Base-by-base conservation (phyloP, 2,888 invertebrate genomes). In the Dicroscelio sp. region DNA sequence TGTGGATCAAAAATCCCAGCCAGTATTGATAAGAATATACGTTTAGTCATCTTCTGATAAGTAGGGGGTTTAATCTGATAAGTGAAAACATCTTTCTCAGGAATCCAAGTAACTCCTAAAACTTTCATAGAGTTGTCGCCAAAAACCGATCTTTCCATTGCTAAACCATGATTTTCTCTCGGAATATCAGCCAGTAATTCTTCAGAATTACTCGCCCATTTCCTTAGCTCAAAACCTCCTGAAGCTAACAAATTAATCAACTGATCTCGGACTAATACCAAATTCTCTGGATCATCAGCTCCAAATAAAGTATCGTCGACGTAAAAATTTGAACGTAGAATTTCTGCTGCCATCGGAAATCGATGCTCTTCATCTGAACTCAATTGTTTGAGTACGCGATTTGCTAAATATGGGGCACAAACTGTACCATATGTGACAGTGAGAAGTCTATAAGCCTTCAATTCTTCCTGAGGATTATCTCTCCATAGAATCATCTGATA, bases 291-390 rank as follows among this genome's bases (percentile, higher is more conserved):
- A 30, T 30, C n/a, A 43, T 73, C 52, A 5, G 73, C 73, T 5
- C 73, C 52, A 20, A 73, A 73, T 25, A 73, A 43, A 3, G 52
- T 20, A n/a, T 73, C 73, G 52, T 73, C 73, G 12, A 73, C 73
- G 31, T 73, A 73, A 20, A 30, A 52, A 0, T 20, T 14, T 27
- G 30, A 14, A 27, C 20, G 17, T 3, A 73, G 31, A 4, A 20
- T 23, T 27, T 48, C 6, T 6, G 20, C 27, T 6, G 73, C 73
- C 2, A 73, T 10, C 20, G 73, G 73, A 30, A 14, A 73, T 30
- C 30, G n/a, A 12, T 12, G 2, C 12, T 31, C 52, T 12, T 27
- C 30, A 6, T 73, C 27, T 6, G 8, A 25, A 20, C 27, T 31
- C 17, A 38, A 17, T 12, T 23, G 25, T 27, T 38, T 23, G 25